Base-by-base conservation (phyloP, 2,113 vertebrate species). In the Petromus typicus region DNA sequence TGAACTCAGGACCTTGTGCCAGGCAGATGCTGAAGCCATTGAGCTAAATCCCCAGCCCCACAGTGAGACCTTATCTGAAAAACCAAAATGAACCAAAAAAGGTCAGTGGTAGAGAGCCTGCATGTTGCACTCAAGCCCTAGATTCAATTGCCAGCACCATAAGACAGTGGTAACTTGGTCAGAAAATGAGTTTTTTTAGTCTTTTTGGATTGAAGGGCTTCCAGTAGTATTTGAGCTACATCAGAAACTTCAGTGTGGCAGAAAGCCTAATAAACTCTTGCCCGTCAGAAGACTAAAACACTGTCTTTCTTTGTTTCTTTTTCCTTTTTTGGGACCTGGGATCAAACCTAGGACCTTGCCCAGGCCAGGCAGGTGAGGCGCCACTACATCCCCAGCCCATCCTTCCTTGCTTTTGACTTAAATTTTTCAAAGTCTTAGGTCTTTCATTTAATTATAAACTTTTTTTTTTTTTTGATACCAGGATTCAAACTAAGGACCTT, bases 371-470 rank as follows among this genome's bases (percentile, higher is more conserved):
- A n/a, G n/a, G n/a, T n/a, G n/a, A n/a, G n/a, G n/a, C n/a, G n/a
- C n/a, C n/a, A n/a, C n/a, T n/a, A n/a, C n/a, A n/a, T n/a, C n/a
- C n/a, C n/a, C n/a, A n/a, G n/a, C n/a, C n/a, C n/a, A n/a, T n/a
- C n/a, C n/a, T n/a, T n/a, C n/a, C n/a, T n/a, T n/a, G n/a, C n/a
- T n/a, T n/a, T n/a, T n/a, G 37, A 20, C 54, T 89, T 94, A 34
- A 79, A 67, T 89, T 85, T 57, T 90, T 89, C 51, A 69, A 40
- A 96, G 10, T 93, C 32, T 5, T 75, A 34, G 51, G 88, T 93
- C 12, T 87, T 25, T 95, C 54, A 94, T 89, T 56, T 89, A 67
- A 93, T 95, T 88, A 79, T 95, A n/a, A n/a, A n/a, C n/a, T n/a
- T n/a, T n/a, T n/a, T n/a, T n/a, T n/a, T 51, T 51, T 51, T 51